Evolutionary conservation across 2,888 invertebrate genomes (phyloP).

Genomic region (Perithous albicinctus): DNA sequence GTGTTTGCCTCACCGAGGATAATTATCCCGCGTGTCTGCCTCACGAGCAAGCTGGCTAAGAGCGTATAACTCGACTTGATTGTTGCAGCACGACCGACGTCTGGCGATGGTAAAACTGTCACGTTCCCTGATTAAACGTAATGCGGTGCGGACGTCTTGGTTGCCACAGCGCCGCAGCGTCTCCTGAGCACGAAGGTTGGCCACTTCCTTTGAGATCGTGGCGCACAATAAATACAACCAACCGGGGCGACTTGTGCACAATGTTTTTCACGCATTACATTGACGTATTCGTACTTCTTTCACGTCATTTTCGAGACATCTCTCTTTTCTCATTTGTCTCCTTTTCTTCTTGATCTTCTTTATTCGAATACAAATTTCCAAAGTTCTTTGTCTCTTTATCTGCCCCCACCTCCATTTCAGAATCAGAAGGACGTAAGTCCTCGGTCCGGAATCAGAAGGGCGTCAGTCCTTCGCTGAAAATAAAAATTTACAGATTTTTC

Average conservation of each 20-base stretch:
- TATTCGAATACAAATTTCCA: background rate
- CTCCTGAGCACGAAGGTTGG: constrained; percentile 5
- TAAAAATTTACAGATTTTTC: too few relatives aligned
- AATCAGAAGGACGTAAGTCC: too few relatives aligned
- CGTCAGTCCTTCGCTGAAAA: too few relatives aligned
- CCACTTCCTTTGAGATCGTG: background rate
- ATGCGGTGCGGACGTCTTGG: constrained; percentile 12
- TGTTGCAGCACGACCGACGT: constrained; percentile 16
- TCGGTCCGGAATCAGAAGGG: too few relatives aligned
- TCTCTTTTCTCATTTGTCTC: background rate
- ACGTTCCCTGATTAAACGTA: constrained; percentile 49
- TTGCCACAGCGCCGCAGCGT: too few relatives aligned
- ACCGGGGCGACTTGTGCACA: background rate
- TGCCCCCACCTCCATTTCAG: background rate
- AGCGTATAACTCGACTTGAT: constrained; percentile 21
- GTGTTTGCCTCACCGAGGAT: constrained; percentile 26
- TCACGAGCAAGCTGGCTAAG: constrained; percentile 13
- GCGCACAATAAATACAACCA: background rate
- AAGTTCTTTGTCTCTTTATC: too few relatives aligned
- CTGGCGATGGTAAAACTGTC: constrained; percentile 53
- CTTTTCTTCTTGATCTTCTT: background rate
- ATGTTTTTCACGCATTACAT: constrained; percentile 19
- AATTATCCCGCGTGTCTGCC: constrained; percentile 41
- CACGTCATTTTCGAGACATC: background rate
- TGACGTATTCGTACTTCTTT: background rate